Conservation (phyloP, 2,113 vertebrate species). For the Rhinolophus sinicus region DNA sequence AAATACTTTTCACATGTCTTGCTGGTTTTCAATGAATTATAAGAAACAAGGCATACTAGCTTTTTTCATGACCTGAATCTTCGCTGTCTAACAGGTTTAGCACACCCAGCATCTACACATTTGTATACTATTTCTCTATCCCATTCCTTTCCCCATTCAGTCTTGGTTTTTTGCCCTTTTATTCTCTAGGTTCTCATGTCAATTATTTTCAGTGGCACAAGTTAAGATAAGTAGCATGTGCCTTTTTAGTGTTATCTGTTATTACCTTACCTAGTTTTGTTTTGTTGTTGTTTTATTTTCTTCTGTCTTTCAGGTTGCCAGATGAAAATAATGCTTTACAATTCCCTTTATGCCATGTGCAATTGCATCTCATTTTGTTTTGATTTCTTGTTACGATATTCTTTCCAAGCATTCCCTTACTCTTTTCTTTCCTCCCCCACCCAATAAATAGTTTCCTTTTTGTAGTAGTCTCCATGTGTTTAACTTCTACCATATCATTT, state of each 20-base stretch:
- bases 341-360: not conserved
- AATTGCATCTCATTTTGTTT: not conserved
- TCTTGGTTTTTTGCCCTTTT: not conserved
- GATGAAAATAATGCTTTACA: not conserved
- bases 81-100: not conserved
- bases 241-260: not conserved
- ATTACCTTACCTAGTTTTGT: not conserved
- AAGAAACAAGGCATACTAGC: not conserved
- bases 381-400: not conserved
- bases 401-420: not conserved
- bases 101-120: not conserved
- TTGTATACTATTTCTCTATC: not conserved
- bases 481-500: not conserved
- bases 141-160: not conserved
- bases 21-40: not conserved
- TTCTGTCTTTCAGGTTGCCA: not conserved
- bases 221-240: not conserved
- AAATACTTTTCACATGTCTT: not conserved
- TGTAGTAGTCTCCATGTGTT: not conserved
- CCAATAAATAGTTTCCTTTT: not conserved
- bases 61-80: not conserved
- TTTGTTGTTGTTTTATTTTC: not conserved
- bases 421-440: not conserved
- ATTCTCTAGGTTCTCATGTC: not conserved
- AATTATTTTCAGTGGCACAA: not conserved